phyloP scores from a whole-genome alignment of 2,888 invertebrate species.

The Plutella xylostella region DNA sequence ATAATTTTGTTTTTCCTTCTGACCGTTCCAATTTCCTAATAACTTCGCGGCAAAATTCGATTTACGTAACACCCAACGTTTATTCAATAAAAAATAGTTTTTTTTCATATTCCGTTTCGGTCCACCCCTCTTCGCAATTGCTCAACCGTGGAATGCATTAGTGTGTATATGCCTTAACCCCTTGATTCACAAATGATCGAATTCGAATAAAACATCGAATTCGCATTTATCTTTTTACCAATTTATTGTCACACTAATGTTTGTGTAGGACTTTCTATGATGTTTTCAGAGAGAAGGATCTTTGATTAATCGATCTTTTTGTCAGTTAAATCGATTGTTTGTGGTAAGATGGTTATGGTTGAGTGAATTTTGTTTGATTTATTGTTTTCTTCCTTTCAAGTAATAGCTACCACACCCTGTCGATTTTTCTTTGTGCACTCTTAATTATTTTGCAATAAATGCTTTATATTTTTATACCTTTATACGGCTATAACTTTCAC shows the following conservation, averaged over 20 bases:
- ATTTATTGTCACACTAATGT: constrained; percentile 25
- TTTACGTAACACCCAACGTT: constrained; percentile 31
- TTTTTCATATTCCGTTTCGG: constrained; percentile 14
- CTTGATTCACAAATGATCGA: constrained; percentile 27
- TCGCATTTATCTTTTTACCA: constrained; percentile 32
- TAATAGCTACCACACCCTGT: constrained; percentile 37
- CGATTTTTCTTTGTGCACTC: constrained; percentile 29
- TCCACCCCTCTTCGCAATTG: constrained; percentile 34
- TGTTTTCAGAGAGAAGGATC: too few relatives aligned
- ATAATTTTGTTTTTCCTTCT: constrained; percentile 52
- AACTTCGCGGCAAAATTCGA: constrained; percentile 51
- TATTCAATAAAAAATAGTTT: constrained; percentile 31
- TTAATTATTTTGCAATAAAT: too few relatives aligned
- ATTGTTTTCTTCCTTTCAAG: constrained; percentile 20
- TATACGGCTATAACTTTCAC: too few relatives aligned
- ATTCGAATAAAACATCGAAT: constrained; percentile 25
- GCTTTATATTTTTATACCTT: too few relatives aligned
- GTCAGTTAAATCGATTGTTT: constrained; percentile 40
- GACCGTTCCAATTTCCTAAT: constrained; percentile 57
- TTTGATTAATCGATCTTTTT: constrained; percentile 44
- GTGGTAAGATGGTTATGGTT: constrained; percentile 43
- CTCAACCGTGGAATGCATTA: constrained; percentile 47
- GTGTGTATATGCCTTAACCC: constrained; percentile 28
- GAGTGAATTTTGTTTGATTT: constrained; percentile 31
- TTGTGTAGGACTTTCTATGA: constrained; percentile 14